Conservation (phyloP, 2,888 invertebrate genomes). For the Holacanthella duospinosa region DNA sequence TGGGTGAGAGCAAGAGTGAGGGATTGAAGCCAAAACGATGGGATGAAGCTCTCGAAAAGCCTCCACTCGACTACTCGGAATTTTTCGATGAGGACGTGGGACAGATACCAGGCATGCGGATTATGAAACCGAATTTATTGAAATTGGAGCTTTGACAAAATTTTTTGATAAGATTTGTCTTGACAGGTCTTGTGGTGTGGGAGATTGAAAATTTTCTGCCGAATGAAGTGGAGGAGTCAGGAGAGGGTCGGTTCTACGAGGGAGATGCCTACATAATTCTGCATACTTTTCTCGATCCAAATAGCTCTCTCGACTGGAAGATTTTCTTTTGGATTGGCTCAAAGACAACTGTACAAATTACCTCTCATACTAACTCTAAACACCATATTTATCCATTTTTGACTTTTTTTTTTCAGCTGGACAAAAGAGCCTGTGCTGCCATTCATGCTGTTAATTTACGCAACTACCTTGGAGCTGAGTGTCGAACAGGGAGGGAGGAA, state of each 20-base stretch:
- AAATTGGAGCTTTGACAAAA: no score
- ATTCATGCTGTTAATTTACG: conserved; percentile 98
- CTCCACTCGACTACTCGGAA: conserved; percentile 90
- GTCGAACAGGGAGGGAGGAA: conserved; percentile 90
- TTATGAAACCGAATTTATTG: no score
- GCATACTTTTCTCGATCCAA: conserved; percentile 73
- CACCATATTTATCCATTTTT: not conserved
- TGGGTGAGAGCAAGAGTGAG: conserved; percentile 56
- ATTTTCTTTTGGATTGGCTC: conserved; percentile 99
- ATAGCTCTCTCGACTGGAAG: conserved; percentile 71
- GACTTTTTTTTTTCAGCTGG: conserved; percentile 51
- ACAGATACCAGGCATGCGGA: conserved; percentile 71
- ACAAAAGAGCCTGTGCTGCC: conserved; percentile 90
- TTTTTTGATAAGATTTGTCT: no score
- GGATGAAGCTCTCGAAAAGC: conserved; percentile 92
- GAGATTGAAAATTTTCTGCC: conserved; percentile 99
- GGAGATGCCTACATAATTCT: conserved; percentile 97
- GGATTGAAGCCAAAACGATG: conserved; percentile 58
- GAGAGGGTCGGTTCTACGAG: conserved; percentile 96
- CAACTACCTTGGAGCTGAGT: conserved; percentile 86
- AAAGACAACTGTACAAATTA: conserved; percentile 68
- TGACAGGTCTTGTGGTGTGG: conserved; percentile 92
- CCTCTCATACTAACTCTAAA: not conserved
- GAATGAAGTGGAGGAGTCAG: conserved; percentile 81
- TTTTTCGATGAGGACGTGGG: conserved; percentile 87